These are phyloP conservation scores for Chelon labrosus DNA, from an alignment of 2,797 vertebrate genomes.

Conservation along the genomic window DNA sequence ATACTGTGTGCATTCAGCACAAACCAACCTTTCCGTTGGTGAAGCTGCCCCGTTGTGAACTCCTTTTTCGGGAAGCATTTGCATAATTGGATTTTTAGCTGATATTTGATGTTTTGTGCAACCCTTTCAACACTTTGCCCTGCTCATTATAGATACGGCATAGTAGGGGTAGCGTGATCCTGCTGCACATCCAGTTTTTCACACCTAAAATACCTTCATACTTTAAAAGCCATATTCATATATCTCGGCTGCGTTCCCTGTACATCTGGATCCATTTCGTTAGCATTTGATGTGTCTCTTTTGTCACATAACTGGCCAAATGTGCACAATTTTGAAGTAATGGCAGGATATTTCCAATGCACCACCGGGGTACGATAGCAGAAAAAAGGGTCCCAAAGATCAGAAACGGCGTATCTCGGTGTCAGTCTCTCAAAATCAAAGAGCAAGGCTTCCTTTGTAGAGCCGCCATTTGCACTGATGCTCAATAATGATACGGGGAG, in stretches of 20 bases:
- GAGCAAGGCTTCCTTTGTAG: conserved; percentile 34
- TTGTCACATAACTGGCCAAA: conserved; percentile 15
- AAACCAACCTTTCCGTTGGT: not conserved
- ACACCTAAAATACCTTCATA: not conserved
- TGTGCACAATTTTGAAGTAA: conserved; percentile 19
- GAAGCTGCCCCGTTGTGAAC: not conserved
- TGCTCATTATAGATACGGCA: not conserved
- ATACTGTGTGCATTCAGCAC: not conserved
- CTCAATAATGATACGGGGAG: conserved; percentile 38
- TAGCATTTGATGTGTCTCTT: conserved; percentile 9
- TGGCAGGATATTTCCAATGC: conserved; percentile 5
- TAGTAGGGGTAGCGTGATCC: not conserved
- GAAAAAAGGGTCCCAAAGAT: conserved; percentile 27
- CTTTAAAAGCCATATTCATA: not conserved
- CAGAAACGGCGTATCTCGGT: conserved; percentile 20
- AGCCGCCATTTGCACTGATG: conserved; percentile 37
- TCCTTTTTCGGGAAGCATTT: not conserved
- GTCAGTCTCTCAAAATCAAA: conserved; percentile 38
- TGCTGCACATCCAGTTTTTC: not conserved
- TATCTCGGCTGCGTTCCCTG: not conserved
- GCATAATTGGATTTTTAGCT: not conserved
- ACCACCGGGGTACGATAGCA: conserved; percentile 16
- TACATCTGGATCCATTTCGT: conserved; percentile 23
- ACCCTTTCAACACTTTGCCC: not conserved
- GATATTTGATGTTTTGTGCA: not conserved